Evolutionary conservation across 1,140 invertebrate species (phyloP).

Genomic region (Drosophila orosa): DNA sequence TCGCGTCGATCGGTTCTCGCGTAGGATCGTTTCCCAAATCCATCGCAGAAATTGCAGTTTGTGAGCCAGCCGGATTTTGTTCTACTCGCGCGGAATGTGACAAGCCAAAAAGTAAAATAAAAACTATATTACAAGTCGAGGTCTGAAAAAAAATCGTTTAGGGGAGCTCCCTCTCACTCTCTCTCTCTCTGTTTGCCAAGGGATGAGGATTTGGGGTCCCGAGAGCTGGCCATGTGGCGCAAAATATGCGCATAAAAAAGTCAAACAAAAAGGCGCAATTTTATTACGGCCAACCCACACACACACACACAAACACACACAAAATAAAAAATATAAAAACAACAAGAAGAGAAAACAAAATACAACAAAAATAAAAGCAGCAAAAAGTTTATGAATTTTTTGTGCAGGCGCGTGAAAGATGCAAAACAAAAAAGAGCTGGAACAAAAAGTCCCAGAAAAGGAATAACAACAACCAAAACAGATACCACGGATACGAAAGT

Average conservation of each 20-base stretch:
- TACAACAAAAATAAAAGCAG: slow-evolving; percentile 45
- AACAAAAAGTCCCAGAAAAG: slow-evolving; percentile 30
- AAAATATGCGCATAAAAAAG: slow-evolving; percentile 82
- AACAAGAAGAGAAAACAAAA: slow-evolving; percentile 19
- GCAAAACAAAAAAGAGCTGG: slow-evolving; percentile 52
- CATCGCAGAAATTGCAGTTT: slow-evolving; percentile 45
- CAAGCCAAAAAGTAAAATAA: slow-evolving; percentile 31
- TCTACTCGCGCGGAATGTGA: slow-evolving; percentile 54
- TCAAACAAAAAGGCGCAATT: slow-evolving; percentile 73
- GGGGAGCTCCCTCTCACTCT: not conserved
- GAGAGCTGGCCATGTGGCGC: slow-evolving; percentile 71
- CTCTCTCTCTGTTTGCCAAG: not conserved
- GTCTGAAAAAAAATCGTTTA: slow-evolving; percentile 16
- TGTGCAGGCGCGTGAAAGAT: slow-evolving; percentile 81
- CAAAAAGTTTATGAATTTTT: slow-evolving; percentile 83
- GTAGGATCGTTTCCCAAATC: slow-evolving; percentile 23
- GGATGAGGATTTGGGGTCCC: slow-evolving; percentile 21
- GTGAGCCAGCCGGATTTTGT: slow-evolving; percentile 45
- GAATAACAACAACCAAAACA: slow-evolving; percentile 51
- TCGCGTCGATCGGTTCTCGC: slow-evolving; percentile 36
- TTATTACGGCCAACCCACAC: slow-evolving; percentile 67
- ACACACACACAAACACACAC: slow-evolving; percentile 16
- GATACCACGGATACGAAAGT: slow-evolving; percentile 51
- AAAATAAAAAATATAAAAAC: slow-evolving; percentile 32
- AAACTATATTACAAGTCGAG: slow-evolving; percentile 45